Percentiles rank a stretch among this genome's conserved stretches.
Evolutionary conservation across 1,140 invertebrate genomes (phyloP).

Genomic region (Ceratoteleas bidentatus): DNA sequence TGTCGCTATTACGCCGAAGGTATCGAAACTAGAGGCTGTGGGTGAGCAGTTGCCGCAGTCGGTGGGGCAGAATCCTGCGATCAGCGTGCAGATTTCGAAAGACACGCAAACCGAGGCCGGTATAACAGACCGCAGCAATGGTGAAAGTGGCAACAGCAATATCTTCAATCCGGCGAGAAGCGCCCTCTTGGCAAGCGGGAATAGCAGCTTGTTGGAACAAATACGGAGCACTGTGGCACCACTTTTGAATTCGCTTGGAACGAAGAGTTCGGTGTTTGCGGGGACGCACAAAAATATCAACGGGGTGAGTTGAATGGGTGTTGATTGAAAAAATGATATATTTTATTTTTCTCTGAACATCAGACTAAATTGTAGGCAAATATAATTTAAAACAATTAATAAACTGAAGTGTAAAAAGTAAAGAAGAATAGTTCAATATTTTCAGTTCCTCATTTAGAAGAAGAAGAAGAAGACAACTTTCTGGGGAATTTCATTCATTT

Average conservation of each 20-base stretch:
- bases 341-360: no score
- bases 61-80: slow-evolving; percentile 69
- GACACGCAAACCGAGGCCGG: slow-evolving; percentile 46
- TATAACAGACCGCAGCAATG: slow-evolving; percentile 70
- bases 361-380: no score
- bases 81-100: slow-evolving; percentile 70
- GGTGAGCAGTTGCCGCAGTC: slow-evolving; percentile 37
- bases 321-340: not conserved
- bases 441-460: no score
- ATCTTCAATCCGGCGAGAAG: slow-evolving; percentile 76
- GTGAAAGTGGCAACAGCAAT: slow-evolving; percentile 71
- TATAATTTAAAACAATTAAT: no score
- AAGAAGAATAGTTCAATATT: no score
- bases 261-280: slow-evolving; percentile 74
- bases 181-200: slow-evolving; percentile 69
- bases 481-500: no score
- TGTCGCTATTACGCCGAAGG: slow-evolving; percentile 73
- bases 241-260: slow-evolving; percentile 72
- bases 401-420: no score
- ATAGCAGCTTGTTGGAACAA: slow-evolving; percentile 74
- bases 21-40: slow-evolving; percentile 4
- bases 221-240: slow-evolving; percentile 79
- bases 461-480: no score
- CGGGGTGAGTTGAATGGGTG: slow-evolving; percentile 66
- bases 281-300: slow-evolving; percentile 73